Evolutionary conservation across 1,140 invertebrate genomes (phyloP).

Genomic region (Formica selysi): DNA sequence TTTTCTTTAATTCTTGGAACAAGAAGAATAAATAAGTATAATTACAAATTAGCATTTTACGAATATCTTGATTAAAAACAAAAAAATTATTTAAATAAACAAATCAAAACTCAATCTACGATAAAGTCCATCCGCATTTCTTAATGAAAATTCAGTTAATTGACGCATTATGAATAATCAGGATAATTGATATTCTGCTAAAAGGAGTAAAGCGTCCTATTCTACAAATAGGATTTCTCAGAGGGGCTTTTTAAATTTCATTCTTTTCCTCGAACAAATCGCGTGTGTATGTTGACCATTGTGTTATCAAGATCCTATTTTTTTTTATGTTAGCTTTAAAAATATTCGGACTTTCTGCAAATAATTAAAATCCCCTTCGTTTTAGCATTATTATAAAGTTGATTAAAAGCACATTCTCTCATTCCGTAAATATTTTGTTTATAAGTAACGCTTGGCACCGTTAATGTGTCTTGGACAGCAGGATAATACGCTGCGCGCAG

Average conservation of each 20-base stretch:
- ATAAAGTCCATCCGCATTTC: neutral
- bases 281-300: neutral
- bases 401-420: slow-evolving; percentile 35
- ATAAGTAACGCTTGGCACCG: slow-evolving; percentile 19
- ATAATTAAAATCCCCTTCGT: neutral
- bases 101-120: neutral
- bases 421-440: slow-evolving; percentile 40
- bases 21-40: neutral
- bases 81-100: neutral
- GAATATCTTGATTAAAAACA: neutral
- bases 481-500: slow-evolving; percentile 7
- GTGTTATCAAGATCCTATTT: neutral
- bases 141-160: slow-evolving; percentile 28
- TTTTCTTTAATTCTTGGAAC: neutral
- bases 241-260: neutral
- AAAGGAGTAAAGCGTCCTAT: neutral
- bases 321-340: neutral
- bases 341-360: neutral
- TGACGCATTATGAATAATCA: neutral
- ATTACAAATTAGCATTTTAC: neutral
- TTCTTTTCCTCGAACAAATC: neutral
- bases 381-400: neutral
- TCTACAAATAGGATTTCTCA: neutral
- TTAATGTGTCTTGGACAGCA: slow-evolving; percentile 37
- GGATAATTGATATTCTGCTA: slow-evolving; percentile 4